These are phyloP conservation scores for Troilus luridus DNA, from an alignment of 2,888 invertebrate genomes.

Conservation along the genomic window DNA sequence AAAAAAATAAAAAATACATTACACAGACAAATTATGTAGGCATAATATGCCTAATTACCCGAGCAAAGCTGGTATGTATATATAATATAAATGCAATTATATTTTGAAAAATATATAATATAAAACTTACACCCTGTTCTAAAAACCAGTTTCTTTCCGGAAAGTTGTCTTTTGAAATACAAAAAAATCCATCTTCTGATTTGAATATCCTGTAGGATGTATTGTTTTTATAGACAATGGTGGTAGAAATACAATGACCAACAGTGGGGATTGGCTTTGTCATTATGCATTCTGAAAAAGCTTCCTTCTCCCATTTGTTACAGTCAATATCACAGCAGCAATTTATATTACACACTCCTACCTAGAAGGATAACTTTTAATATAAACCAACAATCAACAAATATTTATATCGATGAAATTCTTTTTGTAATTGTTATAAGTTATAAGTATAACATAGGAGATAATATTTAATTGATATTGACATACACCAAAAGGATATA, in stretches of 20 bases:
- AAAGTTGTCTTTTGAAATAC: slow-evolving; percentile 75
- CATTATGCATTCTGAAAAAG: slow-evolving; percentile 76
- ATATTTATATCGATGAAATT: not conserved
- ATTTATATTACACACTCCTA: slow-evolving; percentile 81
- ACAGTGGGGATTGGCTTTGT: slow-evolving; percentile 63
- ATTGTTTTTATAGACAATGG: slow-evolving; percentile 73
- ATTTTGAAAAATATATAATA: not conserved
- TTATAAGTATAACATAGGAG: not conserved
- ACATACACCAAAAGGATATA: too few relatives aligned
- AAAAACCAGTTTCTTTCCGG: slow-evolving; percentile 69
- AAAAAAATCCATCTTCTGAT: slow-evolving; percentile 71
- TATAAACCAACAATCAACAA: not conserved
- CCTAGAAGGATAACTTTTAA: slow-evolving; percentile 68
- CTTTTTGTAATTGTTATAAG: not conserved
- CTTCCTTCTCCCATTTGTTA: slow-evolving; percentile 72
- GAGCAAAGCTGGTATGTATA: too few relatives aligned
- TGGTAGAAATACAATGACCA: slow-evolving; percentile 73
- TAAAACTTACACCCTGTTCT: slow-evolving; percentile 64
- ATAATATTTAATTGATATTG: too few relatives aligned
- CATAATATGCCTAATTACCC: too few relatives aligned
- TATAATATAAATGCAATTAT: not conserved
- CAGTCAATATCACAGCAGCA: slow-evolving; percentile 90
- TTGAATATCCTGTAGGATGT: slow-evolving; percentile 67
- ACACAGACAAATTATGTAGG: too few relatives aligned
- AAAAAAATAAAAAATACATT: too few relatives aligned